Conservation (phyloP, 2,888 invertebrate genomes). For the Agrochola circellaris region DNA sequence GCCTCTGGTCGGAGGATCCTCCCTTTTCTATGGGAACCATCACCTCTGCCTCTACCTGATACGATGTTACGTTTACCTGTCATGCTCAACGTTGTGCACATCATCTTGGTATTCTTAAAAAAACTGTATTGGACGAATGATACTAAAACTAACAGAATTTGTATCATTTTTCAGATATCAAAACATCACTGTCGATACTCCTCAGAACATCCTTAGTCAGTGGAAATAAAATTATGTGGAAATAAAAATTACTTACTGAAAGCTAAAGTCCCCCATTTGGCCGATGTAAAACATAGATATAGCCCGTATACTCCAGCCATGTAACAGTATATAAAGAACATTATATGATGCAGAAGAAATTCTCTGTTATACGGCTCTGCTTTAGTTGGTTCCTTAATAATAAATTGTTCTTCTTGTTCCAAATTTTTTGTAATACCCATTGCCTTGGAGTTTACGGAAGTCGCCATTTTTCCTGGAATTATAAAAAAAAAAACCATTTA, state of each 20-base stretch:
- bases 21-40: too few species aligned
- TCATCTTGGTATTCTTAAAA: too few species aligned
- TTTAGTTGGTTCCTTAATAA: slow-evolving; percentile 61
- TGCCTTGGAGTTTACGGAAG: neutral
- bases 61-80: too few species aligned
- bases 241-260: slow-evolving; percentile 67
- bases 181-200: too few species aligned
- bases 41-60: too few species aligned
- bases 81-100: too few species aligned
- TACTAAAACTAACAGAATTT: too few species aligned
- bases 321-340: slow-evolving; percentile 70
- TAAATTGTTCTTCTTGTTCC: neutral
- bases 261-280: slow-evolving; percentile 70
- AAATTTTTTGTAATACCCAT: neutral
- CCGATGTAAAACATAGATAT: slow-evolving; percentile 69
- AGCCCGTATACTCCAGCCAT: slow-evolving; percentile 70
- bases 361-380: slow-evolving; percentile 68
- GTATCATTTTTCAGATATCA: too few species aligned
- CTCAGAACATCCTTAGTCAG: too few species aligned
- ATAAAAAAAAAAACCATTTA: neutral
- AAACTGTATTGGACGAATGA: too few species aligned
- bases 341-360: slow-evolving; percentile 66
- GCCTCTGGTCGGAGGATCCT: too few species aligned
- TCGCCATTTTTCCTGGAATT: neutral
- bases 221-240: too few species aligned